phyloP scores from a whole-genome alignment of 2,888 invertebrate species.

The Nyleta sp. region DNA sequence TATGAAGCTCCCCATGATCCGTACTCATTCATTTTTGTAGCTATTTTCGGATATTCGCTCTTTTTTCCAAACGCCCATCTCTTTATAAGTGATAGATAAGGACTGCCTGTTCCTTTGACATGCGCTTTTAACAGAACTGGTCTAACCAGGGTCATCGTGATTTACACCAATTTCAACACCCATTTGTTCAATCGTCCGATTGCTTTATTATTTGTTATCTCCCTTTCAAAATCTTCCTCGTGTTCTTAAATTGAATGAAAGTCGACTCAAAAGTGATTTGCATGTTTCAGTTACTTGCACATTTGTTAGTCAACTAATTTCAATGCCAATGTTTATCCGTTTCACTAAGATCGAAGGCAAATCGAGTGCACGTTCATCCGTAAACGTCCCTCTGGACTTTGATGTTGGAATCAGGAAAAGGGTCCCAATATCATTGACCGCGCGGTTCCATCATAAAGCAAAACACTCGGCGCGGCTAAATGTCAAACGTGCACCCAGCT shows the following conservation, averaged over 20 bases:
- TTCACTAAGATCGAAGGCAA: no score
- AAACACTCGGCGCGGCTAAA: constrained; percentile 68
- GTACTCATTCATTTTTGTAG: constrained; percentile 19
- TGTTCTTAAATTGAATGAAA: no score
- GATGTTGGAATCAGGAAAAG: constrained; percentile 41
- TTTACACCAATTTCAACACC: no score
- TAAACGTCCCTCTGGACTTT: constrained; percentile 7
- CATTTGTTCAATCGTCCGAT: no score
- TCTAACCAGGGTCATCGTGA: not conserved
- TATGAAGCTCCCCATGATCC: constrained; percentile 30
- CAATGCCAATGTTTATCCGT: no score
- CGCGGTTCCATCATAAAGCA: constrained; percentile 58
- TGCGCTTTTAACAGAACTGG: not conserved
- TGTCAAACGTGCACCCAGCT: constrained; percentile 75
- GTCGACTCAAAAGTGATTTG: no score
- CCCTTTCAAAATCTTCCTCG: no score
- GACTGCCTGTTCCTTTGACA: not conserved
- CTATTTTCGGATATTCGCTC: constrained; percentile 6
- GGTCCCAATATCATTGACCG: constrained; percentile 50
- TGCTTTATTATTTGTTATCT: no score
- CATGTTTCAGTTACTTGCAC: no score
- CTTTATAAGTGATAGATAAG: constrained; percentile 6
- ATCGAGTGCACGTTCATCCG: no score
- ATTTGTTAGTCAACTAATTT: no score
- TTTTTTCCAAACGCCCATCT: not conserved